Conservation (phyloP, 2,888 invertebrate genomes). For the Oligia fasciuncula region DNA sequence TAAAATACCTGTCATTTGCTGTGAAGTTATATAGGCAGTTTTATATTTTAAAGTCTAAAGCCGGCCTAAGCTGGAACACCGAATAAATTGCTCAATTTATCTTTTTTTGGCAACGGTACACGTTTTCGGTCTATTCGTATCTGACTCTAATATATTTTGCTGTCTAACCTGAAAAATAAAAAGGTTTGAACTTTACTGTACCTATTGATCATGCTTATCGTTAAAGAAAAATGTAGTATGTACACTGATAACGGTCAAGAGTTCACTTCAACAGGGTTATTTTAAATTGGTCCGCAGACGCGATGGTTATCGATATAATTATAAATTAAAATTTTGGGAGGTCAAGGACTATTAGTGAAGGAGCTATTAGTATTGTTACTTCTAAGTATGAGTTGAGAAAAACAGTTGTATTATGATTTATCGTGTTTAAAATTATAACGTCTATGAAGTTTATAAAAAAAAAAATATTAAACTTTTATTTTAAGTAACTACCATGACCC, state of each 20-base stretch:
- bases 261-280: neutral
- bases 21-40: conserved; percentile 48
- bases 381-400: neutral
- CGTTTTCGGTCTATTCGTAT: conserved; percentile 61
- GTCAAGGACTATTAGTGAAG: neutral
- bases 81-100: conserved; percentile 69
- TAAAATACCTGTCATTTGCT: conserved; percentile 52
- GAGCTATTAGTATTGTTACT: neutral
- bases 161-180: conserved; percentile 57
- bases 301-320: neutral
- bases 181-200: conserved; percentile 32
- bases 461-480: too few relatives aligned
- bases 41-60: conserved; percentile 64
- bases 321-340: neutral
- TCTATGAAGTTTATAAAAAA: too few relatives aligned
- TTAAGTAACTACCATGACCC: too few relatives aligned
- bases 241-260: neutral
- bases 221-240: conserved; percentile 2
- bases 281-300: neutral
- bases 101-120: conserved; percentile 69
- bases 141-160: conserved; percentile 61
- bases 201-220: conserved; percentile 14
- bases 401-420: neutral
- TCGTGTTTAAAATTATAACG: too few relatives aligned
- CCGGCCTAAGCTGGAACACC: conserved; percentile 62